Evolutionary conservation across 2,113 vertebrate genomes (phyloP), one percentile per base, ranked within the genome.

Genomic region (Triplophysa dalaica): DNA sequence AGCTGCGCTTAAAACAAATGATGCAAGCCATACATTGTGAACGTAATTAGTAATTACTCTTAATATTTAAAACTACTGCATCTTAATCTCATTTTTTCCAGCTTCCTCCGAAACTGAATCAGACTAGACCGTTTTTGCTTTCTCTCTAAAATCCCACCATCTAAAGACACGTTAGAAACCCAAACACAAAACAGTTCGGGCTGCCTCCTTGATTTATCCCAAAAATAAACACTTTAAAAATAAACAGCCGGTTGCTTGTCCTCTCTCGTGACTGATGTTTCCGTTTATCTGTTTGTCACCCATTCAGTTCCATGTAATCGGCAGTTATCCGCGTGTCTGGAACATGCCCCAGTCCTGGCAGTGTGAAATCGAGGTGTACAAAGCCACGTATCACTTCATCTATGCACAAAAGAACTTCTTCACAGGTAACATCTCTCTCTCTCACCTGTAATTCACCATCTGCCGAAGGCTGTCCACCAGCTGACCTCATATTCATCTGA

Each of bases 331-430:
- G 12, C 92, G 94, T 22, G 90, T 95, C 38, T 99, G 98, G 98
- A 99, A 99, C 88, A 98, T 98, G 97, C 95, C 96, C 2, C 98
- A 99, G 91, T 95, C 93, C 0, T 99, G 98, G 98, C 96, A 99
- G 75, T 98, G 97, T 24, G 97, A 99, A 87, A 92, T 99, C 1
- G 97, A 99, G 84, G 97, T 99, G 67, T 99, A 98, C 89, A 99
- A 99, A 88, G 96, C 98, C 77, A 99, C 98, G 0, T 99, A 99
- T 83, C 96, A 99, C 85, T 99, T 99, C 86, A 99, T 99, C 86
- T 99, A 97, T 82, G 97, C 98, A 79, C 98, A 99, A 90, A 99
- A 99, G 87, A 97, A 95, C 91, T 99, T 99, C 89, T 98, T 99
- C 87, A 93, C 97, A 82, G 98, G 98, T 98, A 91, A 94, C 13